These are phyloP conservation scores for Aratinga solstitialis DNA, from an alignment of 2,797 vertebrate species.

Conservation along the genomic window DNA sequence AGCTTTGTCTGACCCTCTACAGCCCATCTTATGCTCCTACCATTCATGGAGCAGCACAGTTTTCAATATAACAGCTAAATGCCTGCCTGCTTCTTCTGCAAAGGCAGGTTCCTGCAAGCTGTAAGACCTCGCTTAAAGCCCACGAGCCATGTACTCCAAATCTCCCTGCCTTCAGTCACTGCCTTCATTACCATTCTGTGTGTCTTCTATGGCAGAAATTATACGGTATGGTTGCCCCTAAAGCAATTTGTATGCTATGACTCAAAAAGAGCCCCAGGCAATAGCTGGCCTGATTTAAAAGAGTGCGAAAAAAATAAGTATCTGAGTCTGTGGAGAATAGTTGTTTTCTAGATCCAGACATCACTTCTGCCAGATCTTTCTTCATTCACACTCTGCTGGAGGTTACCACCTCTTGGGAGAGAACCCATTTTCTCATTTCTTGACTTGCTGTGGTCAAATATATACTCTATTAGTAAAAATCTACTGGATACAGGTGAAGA, in stretches of 20 bases:
- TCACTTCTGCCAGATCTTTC: not conserved
- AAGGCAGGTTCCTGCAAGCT: not conserved
- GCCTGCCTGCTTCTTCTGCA: not conserved
- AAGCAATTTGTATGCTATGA: conserved; percentile 32
- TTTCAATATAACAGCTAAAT: not conserved
- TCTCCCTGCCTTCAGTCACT: not conserved
- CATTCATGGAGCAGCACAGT: not conserved
- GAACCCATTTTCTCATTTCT: not conserved
- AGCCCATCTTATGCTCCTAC: not conserved
- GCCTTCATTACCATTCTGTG: conserved; percentile 16
- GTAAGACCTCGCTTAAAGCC: not conserved
- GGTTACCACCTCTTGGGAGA: conserved; percentile 11
- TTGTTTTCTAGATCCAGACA: not conserved
- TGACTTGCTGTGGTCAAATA: not conserved
- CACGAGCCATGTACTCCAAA: not conserved
- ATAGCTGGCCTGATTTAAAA: conserved; percentile 32
- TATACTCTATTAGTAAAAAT: not conserved
- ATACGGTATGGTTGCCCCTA: not conserved
- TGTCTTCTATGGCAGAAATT: not conserved
- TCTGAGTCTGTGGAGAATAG: not conserved
- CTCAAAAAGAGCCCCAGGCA: conserved; percentile 38
- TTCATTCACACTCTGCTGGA: conserved; percentile 30
- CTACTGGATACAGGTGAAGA: not conserved
- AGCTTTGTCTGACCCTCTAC: conserved; percentile 25
- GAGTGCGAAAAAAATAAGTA: conserved; percentile 31